Evolutionary conservation across 2,888 invertebrate species (phyloP).

Genomic region (Leptopterna dolabrata): DNA sequence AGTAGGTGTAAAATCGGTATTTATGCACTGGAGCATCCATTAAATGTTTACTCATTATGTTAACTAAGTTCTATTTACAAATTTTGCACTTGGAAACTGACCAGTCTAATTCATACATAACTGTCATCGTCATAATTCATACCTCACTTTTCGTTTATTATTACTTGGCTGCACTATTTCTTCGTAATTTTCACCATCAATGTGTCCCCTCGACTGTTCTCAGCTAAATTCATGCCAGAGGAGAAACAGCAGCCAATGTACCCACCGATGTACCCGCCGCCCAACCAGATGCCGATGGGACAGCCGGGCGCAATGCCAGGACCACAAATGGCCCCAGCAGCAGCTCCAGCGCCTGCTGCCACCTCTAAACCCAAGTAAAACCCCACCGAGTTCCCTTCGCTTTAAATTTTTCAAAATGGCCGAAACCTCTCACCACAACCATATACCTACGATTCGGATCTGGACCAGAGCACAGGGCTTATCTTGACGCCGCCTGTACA

Average conservation of each 20-base stretch:
- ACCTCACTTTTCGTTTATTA: too few relatives aligned
- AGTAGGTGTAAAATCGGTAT: too few relatives aligned
- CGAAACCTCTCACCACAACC: background rate
- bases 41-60: too few relatives aligned
- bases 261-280: slow-evolving; percentile 53
- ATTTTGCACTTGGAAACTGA: too few relatives aligned
- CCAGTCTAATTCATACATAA: too few relatives aligned
- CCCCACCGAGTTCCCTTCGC: background rate
- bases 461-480: background rate
- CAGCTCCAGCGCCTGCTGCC: slow-evolving; percentile 53
- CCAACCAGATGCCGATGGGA: slow-evolving; percentile 46
- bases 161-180: background rate
- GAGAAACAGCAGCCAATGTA: slow-evolving; percentile 57
- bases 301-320: slow-evolving; percentile 50
- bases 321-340: background rate
- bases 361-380: slow-evolving; percentile 58
- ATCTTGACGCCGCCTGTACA: background rate
- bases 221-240: slow-evolving; percentile 63
- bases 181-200: background rate
- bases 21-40: too few relatives aligned
- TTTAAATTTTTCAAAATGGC: background rate
- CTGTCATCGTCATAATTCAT: too few relatives aligned
- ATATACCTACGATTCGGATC: background rate
- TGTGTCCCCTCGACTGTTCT: background rate
- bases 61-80: too few relatives aligned